These are phyloP conservation scores for Stylophora pistillata DNA, from an alignment of 64 coral and sea anemone genomes.

Conservation along the genomic window DNA sequence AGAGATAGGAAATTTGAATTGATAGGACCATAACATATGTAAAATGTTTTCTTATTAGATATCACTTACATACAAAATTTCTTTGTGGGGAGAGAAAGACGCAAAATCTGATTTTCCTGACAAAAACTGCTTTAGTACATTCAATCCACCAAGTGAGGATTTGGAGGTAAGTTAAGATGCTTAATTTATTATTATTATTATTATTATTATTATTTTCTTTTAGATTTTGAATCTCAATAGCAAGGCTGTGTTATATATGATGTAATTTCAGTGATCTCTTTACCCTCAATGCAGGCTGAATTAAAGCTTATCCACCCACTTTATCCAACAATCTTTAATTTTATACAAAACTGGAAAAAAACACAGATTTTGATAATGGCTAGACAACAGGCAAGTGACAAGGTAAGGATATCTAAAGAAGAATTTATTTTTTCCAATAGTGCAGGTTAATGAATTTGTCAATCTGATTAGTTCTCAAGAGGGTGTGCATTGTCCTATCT, in stretches of 20 bases:
- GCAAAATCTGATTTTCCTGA: neutral
- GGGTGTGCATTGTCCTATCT: no score
- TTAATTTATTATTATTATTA: no score
- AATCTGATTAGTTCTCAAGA: no score
- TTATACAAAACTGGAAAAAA: constrained; percentile 53
- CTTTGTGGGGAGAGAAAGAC: constrained; percentile 39
- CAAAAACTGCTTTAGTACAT: constrained; percentile 30
- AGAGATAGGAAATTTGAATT: no score
- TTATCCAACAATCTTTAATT: constrained; percentile 49
- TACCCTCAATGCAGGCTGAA: neutral
- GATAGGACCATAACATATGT: no score
- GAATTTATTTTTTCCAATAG: neutral
- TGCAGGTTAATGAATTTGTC: neutral
- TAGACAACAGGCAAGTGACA: neutral
- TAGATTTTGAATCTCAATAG: no score
- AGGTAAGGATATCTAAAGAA: neutral
- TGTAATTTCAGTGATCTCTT: neutral
- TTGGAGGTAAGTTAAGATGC: constrained; percentile 34
- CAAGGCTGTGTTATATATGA: no score
- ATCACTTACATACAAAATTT: constrained; percentile 52
- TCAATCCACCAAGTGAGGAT: constrained; percentile 37
- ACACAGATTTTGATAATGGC: neutral
- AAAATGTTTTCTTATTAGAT: constrained; percentile 12
- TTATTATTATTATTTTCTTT: no score
- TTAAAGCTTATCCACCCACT: constrained; percentile 46